Conservation (phyloP, 2,888 invertebrate species). For the Phyllotreta striolata region DNA sequence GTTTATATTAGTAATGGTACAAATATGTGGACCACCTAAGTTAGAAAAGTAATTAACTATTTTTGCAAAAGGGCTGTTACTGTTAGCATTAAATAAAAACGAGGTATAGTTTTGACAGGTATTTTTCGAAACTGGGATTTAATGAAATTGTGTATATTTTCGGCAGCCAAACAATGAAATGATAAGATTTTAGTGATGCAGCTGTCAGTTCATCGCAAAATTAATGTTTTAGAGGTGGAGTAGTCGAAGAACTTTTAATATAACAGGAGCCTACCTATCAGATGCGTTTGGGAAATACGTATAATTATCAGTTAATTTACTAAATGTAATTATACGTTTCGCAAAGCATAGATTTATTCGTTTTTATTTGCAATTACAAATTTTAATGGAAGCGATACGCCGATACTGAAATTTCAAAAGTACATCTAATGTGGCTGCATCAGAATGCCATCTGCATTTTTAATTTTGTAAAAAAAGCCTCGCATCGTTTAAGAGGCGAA, state of each 20-base stretch:
- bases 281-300: conserved; percentile 6
- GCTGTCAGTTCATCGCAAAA: conserved; percentile 30
- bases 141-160: background rate
- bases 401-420: background rate
- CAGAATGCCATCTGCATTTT: no score
- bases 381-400: conserved; percentile 2
- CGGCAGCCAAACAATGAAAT: conserved; percentile 1
- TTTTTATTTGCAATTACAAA: conserved; percentile 4
- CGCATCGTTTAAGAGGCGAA: no score
- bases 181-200: conserved; percentile 17
- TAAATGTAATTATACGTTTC: conserved; percentile 7
- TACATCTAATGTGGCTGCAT: no score
- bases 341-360: background rate
- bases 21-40: no score
- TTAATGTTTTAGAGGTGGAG: conserved; percentile 28
- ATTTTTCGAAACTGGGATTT: background rate
- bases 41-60: no score
- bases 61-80: no score
- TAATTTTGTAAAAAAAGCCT: no score
- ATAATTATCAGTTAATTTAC: conserved; percentile 12
- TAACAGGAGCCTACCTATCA: conserved; percentile 9
- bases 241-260: conserved; percentile 3
- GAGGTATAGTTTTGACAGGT: no score
- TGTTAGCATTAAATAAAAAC: no score
- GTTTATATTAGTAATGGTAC: no score